Conservation (phyloP, 2,888 invertebrate genomes). For the Rapana venosa region DNA sequence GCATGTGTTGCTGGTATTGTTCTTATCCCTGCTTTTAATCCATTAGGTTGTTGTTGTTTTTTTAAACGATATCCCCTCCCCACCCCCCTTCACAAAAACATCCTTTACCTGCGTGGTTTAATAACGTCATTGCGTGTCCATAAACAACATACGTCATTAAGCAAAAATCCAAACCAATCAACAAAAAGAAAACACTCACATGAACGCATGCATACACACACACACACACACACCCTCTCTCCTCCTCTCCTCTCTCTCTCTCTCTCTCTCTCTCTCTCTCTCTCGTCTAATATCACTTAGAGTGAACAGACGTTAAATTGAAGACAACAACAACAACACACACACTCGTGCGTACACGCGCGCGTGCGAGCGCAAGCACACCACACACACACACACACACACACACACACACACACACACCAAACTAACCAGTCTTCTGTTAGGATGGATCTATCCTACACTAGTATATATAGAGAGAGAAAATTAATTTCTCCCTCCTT, state of each 20-base stretch:
- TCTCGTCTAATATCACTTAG: no score
- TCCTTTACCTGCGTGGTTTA: background rate
- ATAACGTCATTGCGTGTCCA: no score
- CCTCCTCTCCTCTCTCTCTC: no score
- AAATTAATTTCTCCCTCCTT: background rate
- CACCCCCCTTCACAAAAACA: background rate
- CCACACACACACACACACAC: background rate
- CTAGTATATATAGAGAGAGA: background rate
- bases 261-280: no score
- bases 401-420: constrained; percentile 15
- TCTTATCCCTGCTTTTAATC: no score
- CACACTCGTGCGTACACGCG: background rate
- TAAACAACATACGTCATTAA: background rate
- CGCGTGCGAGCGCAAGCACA: constrained; percentile 7
- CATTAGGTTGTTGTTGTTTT: no score
- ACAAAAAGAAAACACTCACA: background rate
- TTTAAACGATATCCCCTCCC: background rate
- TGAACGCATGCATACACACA: background rate
- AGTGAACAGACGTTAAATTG: no score
- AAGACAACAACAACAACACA: background rate
- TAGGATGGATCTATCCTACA: background rate
- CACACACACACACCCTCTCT: constrained; percentile 18
- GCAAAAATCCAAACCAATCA: no score
- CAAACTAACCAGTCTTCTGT: background rate
- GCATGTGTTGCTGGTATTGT: no score